phyloP scores from a whole-genome alignment of 2,888 invertebrate genomes.

The Timema podura region DNA sequence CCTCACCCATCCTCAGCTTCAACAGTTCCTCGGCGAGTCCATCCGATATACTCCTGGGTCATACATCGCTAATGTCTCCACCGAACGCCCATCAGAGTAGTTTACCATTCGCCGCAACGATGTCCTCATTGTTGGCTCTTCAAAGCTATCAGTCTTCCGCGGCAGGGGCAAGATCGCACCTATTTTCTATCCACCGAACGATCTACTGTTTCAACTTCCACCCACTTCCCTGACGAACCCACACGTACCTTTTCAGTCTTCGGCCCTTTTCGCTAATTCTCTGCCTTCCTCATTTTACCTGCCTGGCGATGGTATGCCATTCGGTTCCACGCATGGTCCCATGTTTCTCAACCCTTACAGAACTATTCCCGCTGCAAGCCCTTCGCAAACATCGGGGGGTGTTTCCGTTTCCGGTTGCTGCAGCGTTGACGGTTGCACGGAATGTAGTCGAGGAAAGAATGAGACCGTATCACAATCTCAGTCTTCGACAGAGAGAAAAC shows the following conservation, averaged over 20 bases:
- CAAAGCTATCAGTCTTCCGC: slow-evolving; percentile 19
- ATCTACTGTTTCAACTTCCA: too few relatives aligned
- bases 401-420: slow-evolving; percentile 14
- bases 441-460: slow-evolving; percentile 17
- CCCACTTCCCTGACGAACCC: too few relatives aligned
- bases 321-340: neutral
- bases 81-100: slow-evolving; percentile 25
- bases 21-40: neutral
- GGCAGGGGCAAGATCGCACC: neutral
- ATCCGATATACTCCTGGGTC: neutral
- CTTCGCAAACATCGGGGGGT: neutral
- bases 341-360: slow-evolving; percentile 1
- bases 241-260: neutral
- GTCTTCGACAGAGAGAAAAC: slow-evolving; percentile 1
- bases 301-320: neutral
- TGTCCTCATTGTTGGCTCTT: slow-evolving; percentile 26
- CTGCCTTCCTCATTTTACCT: slow-evolving; percentile 21
- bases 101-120: slow-evolving; percentile 24
- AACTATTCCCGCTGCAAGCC: neutral
- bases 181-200: too few relatives aligned
- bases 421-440: slow-evolving; percentile 21
- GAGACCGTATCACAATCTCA: neutral
- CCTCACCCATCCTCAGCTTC: neutral
- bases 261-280: slow-evolving; percentile 20
- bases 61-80: slow-evolving; percentile 19